Evolutionary conservation across 2,888 invertebrate species (phyloP).

Genomic region (Orchesella flavescens): DNA sequence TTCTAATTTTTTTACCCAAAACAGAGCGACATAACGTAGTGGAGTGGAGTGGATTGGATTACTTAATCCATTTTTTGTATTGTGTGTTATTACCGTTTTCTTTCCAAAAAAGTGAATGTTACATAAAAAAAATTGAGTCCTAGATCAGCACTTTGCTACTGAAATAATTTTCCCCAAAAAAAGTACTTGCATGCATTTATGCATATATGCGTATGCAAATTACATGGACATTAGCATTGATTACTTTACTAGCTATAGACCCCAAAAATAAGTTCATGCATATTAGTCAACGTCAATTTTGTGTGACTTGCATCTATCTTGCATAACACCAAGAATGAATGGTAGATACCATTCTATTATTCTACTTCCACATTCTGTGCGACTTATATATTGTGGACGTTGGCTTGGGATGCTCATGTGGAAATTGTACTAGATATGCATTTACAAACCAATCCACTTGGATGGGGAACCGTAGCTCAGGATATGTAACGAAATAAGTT

Average conservation of each 20-base stretch:
- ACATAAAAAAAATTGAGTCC: slow-evolving; percentile 12
- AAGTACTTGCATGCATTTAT: neutral
- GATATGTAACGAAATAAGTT: too few species aligned
- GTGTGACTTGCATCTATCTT: slow-evolving; percentile 39
- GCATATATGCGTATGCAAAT: neutral
- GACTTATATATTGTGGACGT: neutral
- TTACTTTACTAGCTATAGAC: neutral
- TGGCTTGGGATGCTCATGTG: too few species aligned
- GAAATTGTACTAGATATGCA: too few species aligned
- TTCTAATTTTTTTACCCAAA: slow-evolving; percentile 4
- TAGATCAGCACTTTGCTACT: neutral
- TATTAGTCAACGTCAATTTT: neutral
- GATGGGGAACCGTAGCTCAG: too few species aligned
- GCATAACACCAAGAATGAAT: slow-evolving; percentile 13
- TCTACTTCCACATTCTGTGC: slow-evolving; percentile 2
- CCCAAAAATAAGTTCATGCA: neutral
- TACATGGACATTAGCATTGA: neutral
- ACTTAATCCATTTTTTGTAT: neutral
- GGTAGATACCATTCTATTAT: neutral
- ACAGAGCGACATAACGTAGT: too few species aligned
- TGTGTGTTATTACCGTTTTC: neutral
- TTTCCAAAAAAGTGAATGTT: slow-evolving; percentile 24
- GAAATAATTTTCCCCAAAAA: neutral
- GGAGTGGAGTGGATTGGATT: too few species aligned
- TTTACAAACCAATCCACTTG: too few species aligned